Conservation (phyloP, 2,113 vertebrate genomes). For the Neopipo cinnamomea region DNA sequence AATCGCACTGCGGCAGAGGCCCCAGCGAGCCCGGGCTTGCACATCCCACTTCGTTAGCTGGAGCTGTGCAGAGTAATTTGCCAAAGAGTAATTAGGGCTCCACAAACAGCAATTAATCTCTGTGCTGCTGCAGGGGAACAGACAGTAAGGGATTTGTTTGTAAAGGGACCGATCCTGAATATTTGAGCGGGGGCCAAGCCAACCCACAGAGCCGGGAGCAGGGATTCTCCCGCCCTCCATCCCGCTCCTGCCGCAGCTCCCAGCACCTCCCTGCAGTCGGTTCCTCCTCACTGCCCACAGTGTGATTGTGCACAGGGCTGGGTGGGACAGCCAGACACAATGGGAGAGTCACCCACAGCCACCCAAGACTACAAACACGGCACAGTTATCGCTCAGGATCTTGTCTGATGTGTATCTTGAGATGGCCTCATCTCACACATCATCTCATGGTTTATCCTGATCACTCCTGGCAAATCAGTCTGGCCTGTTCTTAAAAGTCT, state of each 20-base stretch:
- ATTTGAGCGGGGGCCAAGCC: not conserved
- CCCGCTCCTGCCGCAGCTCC: not conserved
- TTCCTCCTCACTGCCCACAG: not conserved
- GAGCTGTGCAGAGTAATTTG: not conserved
- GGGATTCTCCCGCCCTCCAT: rapidly evolving
- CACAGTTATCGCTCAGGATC: not conserved
- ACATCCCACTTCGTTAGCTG: not conserved
- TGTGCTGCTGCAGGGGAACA: not conserved
- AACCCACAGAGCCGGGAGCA: not conserved
- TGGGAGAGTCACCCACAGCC: not conserved
- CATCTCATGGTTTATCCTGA: not conserved
- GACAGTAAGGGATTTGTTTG: not conserved
- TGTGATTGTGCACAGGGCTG: not conserved
- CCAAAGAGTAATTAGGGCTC: not conserved
- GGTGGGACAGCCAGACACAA: not conserved
- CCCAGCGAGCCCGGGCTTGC: not conserved
- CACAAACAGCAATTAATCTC: constrained; percentile 10
- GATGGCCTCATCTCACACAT: not conserved
- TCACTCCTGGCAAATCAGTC: not conserved
- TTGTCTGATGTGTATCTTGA: not conserved
- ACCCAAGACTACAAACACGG: not conserved
- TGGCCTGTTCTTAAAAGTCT: not conserved
- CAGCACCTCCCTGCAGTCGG: rapidly evolving
- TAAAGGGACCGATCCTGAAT: not conserved
- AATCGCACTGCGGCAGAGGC: not conserved